Percentiles rank a stretch among this genome's conserved stretches.
Evolutionary conservation across 2,797 vertebrate genomes (phyloP).

Genomic region (Mareca penelope): DNA sequence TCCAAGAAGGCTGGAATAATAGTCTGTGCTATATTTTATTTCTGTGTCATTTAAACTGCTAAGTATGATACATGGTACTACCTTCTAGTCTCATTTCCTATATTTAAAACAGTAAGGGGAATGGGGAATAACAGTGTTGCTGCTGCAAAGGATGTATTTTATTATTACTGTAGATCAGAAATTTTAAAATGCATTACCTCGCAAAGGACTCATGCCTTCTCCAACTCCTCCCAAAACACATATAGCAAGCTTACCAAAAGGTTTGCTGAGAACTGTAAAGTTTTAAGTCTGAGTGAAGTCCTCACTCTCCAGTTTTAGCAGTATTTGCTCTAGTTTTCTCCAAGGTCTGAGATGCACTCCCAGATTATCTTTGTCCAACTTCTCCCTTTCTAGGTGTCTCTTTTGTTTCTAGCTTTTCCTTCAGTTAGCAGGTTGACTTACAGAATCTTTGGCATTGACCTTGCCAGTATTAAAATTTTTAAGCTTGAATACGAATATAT

Average conservation of each 20-base stretch:
- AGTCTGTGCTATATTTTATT: not conserved
- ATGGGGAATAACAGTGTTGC: not conserved
- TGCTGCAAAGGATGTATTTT: not conserved
- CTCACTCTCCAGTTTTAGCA: not conserved
- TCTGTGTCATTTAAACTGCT: not conserved
- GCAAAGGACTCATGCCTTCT: not conserved
- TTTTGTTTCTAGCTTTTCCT: not conserved
- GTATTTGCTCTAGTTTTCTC: not conserved
- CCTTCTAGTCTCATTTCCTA: not conserved
- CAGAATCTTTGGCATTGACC: not conserved
- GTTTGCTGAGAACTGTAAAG: not conserved
- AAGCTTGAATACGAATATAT: not conserved
- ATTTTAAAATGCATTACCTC: not conserved
- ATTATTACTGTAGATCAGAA: not conserved
- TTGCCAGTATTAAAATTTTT: not conserved
- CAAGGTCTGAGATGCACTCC: accelerated
- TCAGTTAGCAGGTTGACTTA: not conserved
- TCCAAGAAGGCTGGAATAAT: slow-evolving; percentile 11
- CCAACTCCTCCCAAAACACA: not conserved
- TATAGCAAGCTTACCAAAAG: not conserved
- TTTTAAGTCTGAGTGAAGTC: not conserved
- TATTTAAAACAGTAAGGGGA: not conserved
- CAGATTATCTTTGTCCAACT: not conserved
- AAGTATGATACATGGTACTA: not conserved
- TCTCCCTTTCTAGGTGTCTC: not conserved